Percentiles rank a stretch among this genome's conserved stretches.
phyloP scores from a whole-genome alignment of 2,113 vertebrate species.

The Antigone vipio region DNA sequence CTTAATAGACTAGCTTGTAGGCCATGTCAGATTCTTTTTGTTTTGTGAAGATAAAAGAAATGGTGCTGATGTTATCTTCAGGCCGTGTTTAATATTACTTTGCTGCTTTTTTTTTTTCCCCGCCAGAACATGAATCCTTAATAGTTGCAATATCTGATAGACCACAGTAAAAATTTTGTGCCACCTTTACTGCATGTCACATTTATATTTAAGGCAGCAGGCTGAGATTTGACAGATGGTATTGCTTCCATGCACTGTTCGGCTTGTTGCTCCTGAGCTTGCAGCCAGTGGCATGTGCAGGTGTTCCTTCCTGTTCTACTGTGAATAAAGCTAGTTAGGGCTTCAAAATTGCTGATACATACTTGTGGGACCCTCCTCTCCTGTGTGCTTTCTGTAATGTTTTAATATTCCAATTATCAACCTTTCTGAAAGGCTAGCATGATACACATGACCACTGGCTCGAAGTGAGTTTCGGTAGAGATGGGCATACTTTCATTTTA shows the following conservation, averaged over 20 bases:
- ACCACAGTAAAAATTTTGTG: not conserved
- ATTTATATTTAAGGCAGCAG: not conserved
- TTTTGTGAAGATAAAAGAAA: not conserved
- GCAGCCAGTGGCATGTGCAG: not conserved
- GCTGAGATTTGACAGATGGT: not conserved
- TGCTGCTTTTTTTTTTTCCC: not conserved
- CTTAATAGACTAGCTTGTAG: not conserved
- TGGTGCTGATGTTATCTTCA: not conserved
- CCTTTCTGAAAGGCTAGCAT: not conserved
- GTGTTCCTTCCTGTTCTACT: not conserved
- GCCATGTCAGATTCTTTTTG: not conserved
- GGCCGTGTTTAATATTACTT: not conserved
- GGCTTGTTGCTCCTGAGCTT: not conserved
- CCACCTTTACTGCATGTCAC: not conserved
- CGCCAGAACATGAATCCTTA: not conserved
- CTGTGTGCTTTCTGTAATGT: not conserved
- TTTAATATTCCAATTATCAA: not conserved
- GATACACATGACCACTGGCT: too few relatives aligned
- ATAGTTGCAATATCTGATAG: not conserved
- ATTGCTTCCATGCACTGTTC: not conserved
- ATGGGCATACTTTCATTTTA: not conserved
- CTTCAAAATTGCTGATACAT: not conserved
- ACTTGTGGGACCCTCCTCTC: not conserved
- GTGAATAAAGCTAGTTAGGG: not conserved
- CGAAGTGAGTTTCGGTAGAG: not conserved